Percentiles rank a stretch among this genome's conserved stretches.
phyloP scores from a whole-genome alignment of 23 tunicate genomes.

The Trididemnum clinides region DNA sequence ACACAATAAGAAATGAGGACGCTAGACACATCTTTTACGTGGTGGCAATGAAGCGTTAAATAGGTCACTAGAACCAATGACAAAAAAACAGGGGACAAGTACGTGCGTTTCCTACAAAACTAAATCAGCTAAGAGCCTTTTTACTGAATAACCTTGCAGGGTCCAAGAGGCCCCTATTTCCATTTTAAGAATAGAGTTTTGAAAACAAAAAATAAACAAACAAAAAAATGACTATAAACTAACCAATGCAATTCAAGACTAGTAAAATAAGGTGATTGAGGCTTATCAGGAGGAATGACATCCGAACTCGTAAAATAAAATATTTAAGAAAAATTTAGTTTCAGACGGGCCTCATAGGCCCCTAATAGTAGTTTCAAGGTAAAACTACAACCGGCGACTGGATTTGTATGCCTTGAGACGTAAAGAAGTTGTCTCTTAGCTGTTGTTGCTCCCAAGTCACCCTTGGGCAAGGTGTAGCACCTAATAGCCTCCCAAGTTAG shows the following conservation, averaged over 20 bases:
- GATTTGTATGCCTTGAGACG: no score
- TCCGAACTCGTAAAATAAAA: not conserved
- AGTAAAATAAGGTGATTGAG: not conserved
- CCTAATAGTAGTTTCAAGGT: not conserved
- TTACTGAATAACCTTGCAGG: not conserved
- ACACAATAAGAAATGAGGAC: not conserved
- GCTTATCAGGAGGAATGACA: not conserved
- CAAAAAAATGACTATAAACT: not conserved
- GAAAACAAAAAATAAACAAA: not conserved
- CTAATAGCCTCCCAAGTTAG: no score
- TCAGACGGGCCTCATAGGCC: no score
- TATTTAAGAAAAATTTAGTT: not conserved
- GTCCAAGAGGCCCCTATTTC: not conserved
- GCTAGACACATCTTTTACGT: not conserved
- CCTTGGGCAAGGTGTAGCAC: no score
- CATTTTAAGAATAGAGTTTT: not conserved
- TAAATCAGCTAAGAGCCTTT: not conserved
- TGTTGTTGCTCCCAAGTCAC: no score
- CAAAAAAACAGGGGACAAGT: not conserved
- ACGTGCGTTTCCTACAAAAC: not conserved
- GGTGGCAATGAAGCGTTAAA: not conserved
- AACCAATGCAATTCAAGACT: not conserved
- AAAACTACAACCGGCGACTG: not conserved
- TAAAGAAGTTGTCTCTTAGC: no score
- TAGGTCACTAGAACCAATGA: not conserved